phyloP scores from a whole-genome alignment of 2,113 vertebrate genomes.

The Plotosus lineatus region DNA sequence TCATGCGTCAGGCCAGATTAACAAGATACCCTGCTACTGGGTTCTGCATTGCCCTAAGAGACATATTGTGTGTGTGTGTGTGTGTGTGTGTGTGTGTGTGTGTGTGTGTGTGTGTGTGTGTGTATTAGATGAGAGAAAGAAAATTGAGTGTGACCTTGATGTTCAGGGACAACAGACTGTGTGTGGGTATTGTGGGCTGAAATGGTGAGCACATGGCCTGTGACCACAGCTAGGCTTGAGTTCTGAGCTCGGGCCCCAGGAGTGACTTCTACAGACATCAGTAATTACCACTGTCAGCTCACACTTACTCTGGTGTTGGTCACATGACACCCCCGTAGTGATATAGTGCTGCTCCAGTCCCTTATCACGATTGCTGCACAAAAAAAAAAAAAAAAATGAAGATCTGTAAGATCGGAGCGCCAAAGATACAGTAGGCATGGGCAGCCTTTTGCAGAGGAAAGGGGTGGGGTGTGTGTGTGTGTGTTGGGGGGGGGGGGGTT shows the following conservation, averaged over 20 bases:
- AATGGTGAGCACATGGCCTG: slow-evolving; percentile 29
- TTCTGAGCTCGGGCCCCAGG: slow-evolving; percentile 28
- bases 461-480: not conserved
- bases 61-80: slow-evolving; percentile 16
- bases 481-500: not conserved
- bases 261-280: slow-evolving; percentile 37
- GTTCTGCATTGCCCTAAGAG: slow-evolving; percentile 57
- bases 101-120: not conserved
- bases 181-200: slow-evolving; percentile 34
- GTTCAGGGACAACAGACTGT: slow-evolving; percentile 41
- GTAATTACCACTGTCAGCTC: slow-evolving; percentile 50
- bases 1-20: slow-evolving; percentile 80
- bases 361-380: slow-evolving; percentile 41
- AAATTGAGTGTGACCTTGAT: slow-evolving; percentile 70
- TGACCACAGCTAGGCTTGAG: slow-evolving; percentile 36
- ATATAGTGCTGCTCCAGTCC: slow-evolving; percentile 7
- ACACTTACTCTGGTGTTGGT: slow-evolving; percentile 38
- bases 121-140: not conserved
- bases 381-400: slow-evolving; percentile 32
- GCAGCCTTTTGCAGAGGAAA: slow-evolving; percentile 19
- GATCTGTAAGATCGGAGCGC: slow-evolving; percentile 26
- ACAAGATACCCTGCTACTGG: slow-evolving; percentile 70
- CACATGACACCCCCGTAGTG: slow-evolving; percentile 19
- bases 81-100: slow-evolving; percentile 17
- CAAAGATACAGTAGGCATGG: slow-evolving; percentile 1